phyloP scores from a whole-genome alignment of 1,140 invertebrate species.

The Drosophila nebulosa region DNA sequence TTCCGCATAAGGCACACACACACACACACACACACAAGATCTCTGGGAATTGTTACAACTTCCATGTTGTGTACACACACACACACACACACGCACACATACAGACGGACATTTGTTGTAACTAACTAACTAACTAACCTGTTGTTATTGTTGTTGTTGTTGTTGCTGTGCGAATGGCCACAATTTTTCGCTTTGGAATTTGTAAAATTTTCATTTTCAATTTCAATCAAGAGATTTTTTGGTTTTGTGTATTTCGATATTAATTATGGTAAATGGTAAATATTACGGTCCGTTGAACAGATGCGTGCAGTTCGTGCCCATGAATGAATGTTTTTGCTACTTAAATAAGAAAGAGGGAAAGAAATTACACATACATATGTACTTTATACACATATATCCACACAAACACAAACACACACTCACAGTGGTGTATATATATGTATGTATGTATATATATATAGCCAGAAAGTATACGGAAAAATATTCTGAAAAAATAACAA shows the following conservation, averaged over 20 bases:
- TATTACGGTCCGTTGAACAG: conserved; percentile 29
- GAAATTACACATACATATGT: conserved; percentile 2
- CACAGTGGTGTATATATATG: neutral
- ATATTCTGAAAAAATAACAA: conserved; percentile 44
- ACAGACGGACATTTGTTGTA: neutral
- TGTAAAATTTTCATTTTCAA: conserved; percentile 34
- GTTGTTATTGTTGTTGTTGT: neutral
- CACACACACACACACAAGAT: conserved; percentile 7
- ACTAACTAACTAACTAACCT: neutral
- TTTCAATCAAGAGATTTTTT: neutral
- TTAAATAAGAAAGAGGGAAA: conserved; percentile 19
- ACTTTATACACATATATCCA: too few relatives aligned
- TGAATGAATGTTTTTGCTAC: conserved; percentile 53
- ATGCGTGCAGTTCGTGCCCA: conserved; percentile 61
- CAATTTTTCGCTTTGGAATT: conserved; percentile 38
- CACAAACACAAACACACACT: neutral
- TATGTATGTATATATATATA: conserved; percentile 1
- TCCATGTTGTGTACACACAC: too few relatives aligned
- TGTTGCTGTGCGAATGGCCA: neutral
- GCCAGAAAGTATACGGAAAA: conserved; percentile 25
- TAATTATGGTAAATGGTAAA: conserved; percentile 15
- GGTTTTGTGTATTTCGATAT: neutral
- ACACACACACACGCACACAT: too few relatives aligned
- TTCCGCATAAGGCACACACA: conserved; percentile 36
- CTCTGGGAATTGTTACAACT: neutral